Evolutionary conservation across 2,113 vertebrate species (phyloP), one percentile per base, ranked within the genome.

Genomic region (Trogon surrucura): DNA sequence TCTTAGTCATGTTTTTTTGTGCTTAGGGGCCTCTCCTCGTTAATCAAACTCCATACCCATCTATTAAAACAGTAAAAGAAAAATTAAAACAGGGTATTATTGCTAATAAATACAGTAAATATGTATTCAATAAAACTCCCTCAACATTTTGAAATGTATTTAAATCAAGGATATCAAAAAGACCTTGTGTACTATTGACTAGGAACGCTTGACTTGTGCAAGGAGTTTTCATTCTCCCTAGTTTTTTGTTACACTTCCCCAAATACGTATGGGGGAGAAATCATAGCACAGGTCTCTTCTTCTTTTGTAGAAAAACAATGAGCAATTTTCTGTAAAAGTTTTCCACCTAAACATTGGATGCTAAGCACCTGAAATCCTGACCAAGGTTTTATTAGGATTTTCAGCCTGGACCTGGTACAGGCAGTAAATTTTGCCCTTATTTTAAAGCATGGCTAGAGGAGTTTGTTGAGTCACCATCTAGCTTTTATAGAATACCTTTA

Each of bases 211-310:
- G 32, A 34, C 5, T 73, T 13, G 57, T 45, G 21, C 56, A 41
- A 64, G 5, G 12, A 27, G 7, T 66, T 84, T 47, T 58, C 11
- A 50, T 30, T 80, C 20, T 26, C 25, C 10, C 14, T 27, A 6
- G 8, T 4, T 25, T 91, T 91, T 62, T 93, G 5, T 25, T 62
- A 21, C 6, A 18, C 3, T 47, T 88, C 15, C 13, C 15, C 9
- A 83, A 44, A 41, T 13, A 54, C 0, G 2, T 25, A 41, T 3
- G 15, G 5, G 6, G 36, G 5, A 62, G 34, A 77, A 77, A 23
- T 7, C 18, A 9, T 0, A 1, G 8, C 1, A 5, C 22, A 26
- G 5, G 13, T 9, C 2, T 4, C 29, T 50, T 53, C 34, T 72
- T 3, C 17, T 64, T 69, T 50, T 89, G 53, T 72, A 75, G 13